Percentiles rank a stretch among this genome's conserved stretches.
Evolutionary conservation across 2,888 invertebrate species (phyloP).

Genomic region (Phytoseiulus persimilis): DNA sequence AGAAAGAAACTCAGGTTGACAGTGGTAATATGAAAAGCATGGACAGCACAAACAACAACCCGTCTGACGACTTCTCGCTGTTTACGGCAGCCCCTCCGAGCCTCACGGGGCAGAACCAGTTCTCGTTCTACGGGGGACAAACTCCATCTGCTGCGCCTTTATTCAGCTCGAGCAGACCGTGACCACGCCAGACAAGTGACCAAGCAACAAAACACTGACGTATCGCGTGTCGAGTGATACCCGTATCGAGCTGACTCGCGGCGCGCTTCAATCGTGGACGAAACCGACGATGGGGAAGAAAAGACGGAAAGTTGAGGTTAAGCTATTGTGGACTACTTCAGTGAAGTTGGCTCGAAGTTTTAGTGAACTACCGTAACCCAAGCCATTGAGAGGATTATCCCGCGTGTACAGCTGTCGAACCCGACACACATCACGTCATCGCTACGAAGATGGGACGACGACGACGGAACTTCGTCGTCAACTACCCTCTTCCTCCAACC

Average conservation of each 20-base stretch:
- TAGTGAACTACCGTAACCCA: background rate
- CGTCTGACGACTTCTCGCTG: conserved; percentile 8
- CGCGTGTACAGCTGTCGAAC: background rate
- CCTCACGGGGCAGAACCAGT: conserved; percentile 28
- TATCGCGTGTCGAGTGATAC: background rate
- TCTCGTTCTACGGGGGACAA: conserved; percentile 33
- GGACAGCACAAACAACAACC: conserved; percentile 18
- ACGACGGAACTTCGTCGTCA: background rate
- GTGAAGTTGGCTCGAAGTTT: background rate
- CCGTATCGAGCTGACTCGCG: background rate
- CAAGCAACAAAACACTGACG: background rate
- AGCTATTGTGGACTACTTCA: background rate
- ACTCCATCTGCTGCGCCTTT: conserved; percentile 21
- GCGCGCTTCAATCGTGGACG: background rate
- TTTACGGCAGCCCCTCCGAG: background rate
- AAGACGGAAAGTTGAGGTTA: background rate
- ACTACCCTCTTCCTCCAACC: background rate
- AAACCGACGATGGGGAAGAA: background rate
- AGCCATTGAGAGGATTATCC: background rate
- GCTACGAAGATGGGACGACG: background rate
- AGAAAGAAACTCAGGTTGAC: background rate
- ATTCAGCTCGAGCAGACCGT: conserved; percentile 20
- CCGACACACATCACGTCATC: background rate
- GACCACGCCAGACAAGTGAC: background rate
- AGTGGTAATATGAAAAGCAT: background rate